Percentiles rank a stretch among this genome's conserved stretches.
Conservation (phyloP, 92 coral and sea anemone genomes). For the Porites lobata region DNA sequence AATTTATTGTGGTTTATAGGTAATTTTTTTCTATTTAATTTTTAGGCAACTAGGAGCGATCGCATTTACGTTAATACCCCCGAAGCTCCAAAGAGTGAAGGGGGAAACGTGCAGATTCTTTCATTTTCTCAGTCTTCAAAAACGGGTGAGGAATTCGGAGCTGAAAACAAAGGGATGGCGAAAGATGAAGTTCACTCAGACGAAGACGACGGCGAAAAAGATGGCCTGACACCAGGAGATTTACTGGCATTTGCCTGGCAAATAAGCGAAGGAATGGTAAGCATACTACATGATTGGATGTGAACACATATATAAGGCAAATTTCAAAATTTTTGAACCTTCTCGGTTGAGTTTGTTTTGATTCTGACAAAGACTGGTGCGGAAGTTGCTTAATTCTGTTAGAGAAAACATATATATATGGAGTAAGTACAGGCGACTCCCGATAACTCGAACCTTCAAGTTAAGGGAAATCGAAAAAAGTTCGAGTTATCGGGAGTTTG, state of each 20-base stretch:
- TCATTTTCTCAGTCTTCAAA: constrained; percentile 15
- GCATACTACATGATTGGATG: not conserved
- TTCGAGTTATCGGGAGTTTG: too few relatives aligned
- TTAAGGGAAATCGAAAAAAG: too few relatives aligned
- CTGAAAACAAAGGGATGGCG: constrained; percentile 21
- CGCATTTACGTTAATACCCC: constrained; percentile 84
- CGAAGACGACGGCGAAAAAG: constrained; percentile 46
- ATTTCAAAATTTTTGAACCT: too few relatives aligned
- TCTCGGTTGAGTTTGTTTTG: too few relatives aligned
- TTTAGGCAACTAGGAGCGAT: constrained; percentile 44
- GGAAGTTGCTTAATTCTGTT: too few relatives aligned
- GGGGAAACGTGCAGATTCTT: constrained; percentile 13
- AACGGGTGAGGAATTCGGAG: not conserved
- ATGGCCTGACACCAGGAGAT: constrained; percentile 75
- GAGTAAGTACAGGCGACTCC: too few relatives aligned
- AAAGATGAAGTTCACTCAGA: not conserved
- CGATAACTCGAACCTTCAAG: too few relatives aligned
- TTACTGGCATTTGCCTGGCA: constrained; percentile 92
- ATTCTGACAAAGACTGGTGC: too few relatives aligned
- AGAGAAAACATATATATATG: too few relatives aligned
- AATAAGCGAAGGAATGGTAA: constrained; percentile 87
- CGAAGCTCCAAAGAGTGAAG: constrained; percentile 34
- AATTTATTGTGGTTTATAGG: too few relatives aligned
- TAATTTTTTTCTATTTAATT: not conserved
- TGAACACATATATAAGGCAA: too few relatives aligned